Base-by-base conservation (phyloP, 2,113 vertebrate genomes). In the Excalfactoria chinensis region DNA sequence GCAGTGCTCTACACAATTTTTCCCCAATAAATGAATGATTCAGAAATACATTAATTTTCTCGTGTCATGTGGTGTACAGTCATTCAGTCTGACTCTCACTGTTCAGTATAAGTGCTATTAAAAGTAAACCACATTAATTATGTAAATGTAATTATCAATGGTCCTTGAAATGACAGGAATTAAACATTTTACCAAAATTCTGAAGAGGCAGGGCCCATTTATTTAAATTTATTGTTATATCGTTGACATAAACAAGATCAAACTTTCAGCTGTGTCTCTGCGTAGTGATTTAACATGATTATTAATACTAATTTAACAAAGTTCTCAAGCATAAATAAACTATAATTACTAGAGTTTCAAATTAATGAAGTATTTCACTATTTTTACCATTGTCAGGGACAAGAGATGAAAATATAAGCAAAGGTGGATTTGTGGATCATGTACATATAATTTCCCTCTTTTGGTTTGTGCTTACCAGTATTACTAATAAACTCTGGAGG, bases 121-220 rank as follows among this genome's bases (percentile, higher is more conserved):
- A 93, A 88, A 78, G 16, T 83, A 86, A 93, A 86, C 44, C 7
- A 7, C 22, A 51, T 95, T 60, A 93, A 49, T 90, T 87, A 71
- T 85, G 60, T 43, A 93, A 90, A 80, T 81, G 37, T 71, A 84
- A 43, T 91, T 93, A 55, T 89, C 59, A 91, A 30, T 63, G 78
- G 34, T 7, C 43, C 55, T 92, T 88, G 41, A 89, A 93, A 86
- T 67, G 1, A 85, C 35, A 79, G 40, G 49, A 92, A 94, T 70
- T 78, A 55, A 84, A 58, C 16, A 60, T 49, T 79, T 76, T 55
- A 67, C 7, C 20, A 73, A 85, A 35, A 80, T 43, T 77, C 60
- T 56, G 53, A 35, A 70, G 41, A 64, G 21, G 16, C 28, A 71
- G 10, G 7, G 32, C 7, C 2, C 6, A 51, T 73, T 83, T 77